Evolutionary conservation across 2,797 vertebrate species (phyloP), one percentile per base, ranked within the genome.

Genomic region (Poeciliopsis gracilis): DNA sequence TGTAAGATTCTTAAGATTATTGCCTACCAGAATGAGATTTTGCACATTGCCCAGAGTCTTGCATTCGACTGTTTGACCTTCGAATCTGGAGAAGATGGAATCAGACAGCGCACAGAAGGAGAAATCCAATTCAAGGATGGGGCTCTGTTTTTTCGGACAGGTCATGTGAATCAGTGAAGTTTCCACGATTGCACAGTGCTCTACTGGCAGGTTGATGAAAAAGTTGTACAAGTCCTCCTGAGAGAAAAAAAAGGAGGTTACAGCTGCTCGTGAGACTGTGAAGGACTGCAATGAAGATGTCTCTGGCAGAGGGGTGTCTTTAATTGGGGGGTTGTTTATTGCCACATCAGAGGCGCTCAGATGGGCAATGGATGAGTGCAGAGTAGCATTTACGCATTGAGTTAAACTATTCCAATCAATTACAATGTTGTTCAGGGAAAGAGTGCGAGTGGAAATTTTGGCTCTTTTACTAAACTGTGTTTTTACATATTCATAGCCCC

Each of bases 91-190:
- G 85, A 99, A 98, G 80, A 98, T 77, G 3, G 92, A 74, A 6
- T 98, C 97, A 0, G 96, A 96, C 16, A 99, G 4, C 23, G 95
- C 89, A 63, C 97, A 97, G 77, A 84, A 83, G 2, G 96, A 95
- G 71, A 98, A 96, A 84, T 96, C 94, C 77, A 99, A 85, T 61
- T 94, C 88, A 2, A 59, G 82, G 70, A 97, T 95, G 13, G 57
- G 78, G 83, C 97, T 98, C 30, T 72, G 86, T 1, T 13, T 55
- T 0, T 53, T 43, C 43, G 97, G 98, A 82, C 97, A 99, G 49
- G 96, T 94, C 96, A 99, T 97, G 74, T 97, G 94, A 61, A 97
- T 88, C 2, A 97, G 91, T 33, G 88, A 86, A 0, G 95, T 76
- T 71, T 97, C 91, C 2, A 86, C 67, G n/a, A 98, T 69, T 0